Percentiles rank a stretch among this genome's conserved stretches.
Evolutionary conservation across 2,888 invertebrate species (phyloP).

Genomic region (Globia sparganii): DNA sequence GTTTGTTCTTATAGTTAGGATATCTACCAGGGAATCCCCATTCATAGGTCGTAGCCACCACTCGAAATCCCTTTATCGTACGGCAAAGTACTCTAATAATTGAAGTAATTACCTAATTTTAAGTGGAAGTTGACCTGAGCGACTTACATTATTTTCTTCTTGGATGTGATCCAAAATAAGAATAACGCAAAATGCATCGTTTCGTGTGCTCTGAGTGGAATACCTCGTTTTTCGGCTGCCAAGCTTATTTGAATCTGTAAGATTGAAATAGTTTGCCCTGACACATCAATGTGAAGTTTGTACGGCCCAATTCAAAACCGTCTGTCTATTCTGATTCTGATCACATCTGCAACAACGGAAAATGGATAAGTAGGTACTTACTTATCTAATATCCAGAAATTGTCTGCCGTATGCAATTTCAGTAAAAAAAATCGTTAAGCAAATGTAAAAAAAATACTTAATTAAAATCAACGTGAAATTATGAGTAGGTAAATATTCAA

Average conservation of each 20-base stretch:
- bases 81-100: conserved; percentile 5
- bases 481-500: not conserved
- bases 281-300: conserved; percentile 22
- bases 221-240: not conserved
- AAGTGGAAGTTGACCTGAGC: not conserved
- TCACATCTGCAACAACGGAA: not conserved
- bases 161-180: conserved; percentile 1
- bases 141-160: not conserved
- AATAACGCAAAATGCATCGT: conserved; percentile 1
- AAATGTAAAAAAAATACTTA: too few relatives aligned
- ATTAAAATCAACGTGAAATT: not conserved
- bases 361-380: conserved; percentile 1
- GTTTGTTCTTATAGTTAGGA: conserved; percentile 14
- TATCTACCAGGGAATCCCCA: conserved; percentile 15
- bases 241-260: conserved; percentile 3
- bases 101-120: not conserved
- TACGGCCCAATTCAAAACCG: conserved; percentile 9
- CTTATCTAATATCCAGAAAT: too few relatives aligned
- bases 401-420: too few relatives aligned
- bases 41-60: not conserved
- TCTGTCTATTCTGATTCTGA: conserved; percentile 14
- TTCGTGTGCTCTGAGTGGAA: too few relatives aligned
- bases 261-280: conserved; percentile 18
- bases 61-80: not conserved
- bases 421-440: too few relatives aligned